These are phyloP conservation scores for Lysandra coridon DNA, from an alignment of 2,888 invertebrate genomes.

Conservation along the genomic window DNA sequence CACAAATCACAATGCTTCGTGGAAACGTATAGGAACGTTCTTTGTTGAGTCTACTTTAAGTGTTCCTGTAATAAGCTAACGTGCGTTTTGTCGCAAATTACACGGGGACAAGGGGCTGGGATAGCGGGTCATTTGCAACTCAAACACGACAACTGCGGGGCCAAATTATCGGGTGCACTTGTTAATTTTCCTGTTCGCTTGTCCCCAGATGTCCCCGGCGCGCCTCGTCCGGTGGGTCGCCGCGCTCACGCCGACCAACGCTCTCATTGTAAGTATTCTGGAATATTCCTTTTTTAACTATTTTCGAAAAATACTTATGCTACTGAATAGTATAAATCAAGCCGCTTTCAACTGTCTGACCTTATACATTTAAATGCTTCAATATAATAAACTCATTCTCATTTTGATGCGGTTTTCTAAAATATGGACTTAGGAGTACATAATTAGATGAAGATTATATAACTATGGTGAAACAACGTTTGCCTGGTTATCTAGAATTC, in stretches of 20 bases:
- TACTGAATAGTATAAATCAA: no score
- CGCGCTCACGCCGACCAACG: conserved; percentile 57
- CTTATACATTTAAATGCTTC: no score
- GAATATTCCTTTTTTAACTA: neutral
- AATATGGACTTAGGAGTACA: no score
- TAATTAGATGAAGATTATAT: no score
- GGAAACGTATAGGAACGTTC: conserved; percentile 10
- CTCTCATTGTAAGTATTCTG: conserved; percentile 59
- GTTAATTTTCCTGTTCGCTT: conserved; percentile 46
- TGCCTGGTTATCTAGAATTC: no score
- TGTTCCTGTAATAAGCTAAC: conserved; percentile 19
- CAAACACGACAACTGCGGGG: conserved; percentile 52
- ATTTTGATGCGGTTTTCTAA: no score
- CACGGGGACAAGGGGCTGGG: conserved; percentile 26
- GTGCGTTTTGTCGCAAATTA: conserved; percentile 35
- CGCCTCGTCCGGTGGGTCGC: conserved; percentile 54
- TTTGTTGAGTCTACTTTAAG: conserved; percentile 11
- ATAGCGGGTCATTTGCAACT: conserved; percentile 51
- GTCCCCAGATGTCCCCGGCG: conserved; percentile 65
- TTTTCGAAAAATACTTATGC: neutral
- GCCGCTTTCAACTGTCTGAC: no score
- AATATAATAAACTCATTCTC: no score
- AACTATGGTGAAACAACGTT: no score
- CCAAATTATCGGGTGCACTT: conserved; percentile 50
- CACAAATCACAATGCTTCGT: conserved; percentile 7